Evolutionary conservation across 1,140 invertebrate genomes (phyloP), one percentile per base, ranked within the genome.

Genomic region (Heliconius himera): DNA sequence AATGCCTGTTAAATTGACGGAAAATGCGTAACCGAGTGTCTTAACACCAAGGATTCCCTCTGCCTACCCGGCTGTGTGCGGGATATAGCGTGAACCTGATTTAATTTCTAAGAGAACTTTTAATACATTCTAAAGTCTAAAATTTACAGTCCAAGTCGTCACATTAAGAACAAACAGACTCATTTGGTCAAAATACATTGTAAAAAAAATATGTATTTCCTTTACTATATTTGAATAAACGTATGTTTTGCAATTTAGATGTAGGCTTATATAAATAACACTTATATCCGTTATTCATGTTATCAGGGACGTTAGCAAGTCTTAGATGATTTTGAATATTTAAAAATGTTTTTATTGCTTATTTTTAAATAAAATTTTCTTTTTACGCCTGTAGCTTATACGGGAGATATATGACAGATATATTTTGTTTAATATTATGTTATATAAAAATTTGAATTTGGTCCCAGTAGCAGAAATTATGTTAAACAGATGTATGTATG

Each of bases 291-390:
- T 60, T 60, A 66, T 66, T 66, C 60, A 66, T 66, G n/a, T 60
- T 60, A 26, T 60, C 56, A 60, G 56, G 56, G 60, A 66, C 60
- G 60, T 29, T 66, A 66, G 60, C 60, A 66, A 26, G 60, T 66
- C 60, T 29, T 66, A 29, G 26, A 66, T 66, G 22, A 66, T 29
- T 66, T 66, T 66, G 26, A 66, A 66, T 66, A 66, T 66, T 66
- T 66, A 66, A 66, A 22, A 66, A 11, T 66, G 60, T 9, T 66
- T 29, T 66, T 29, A 66, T 66, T 29, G 26, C 11, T 66, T 66
- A 26, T 66, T 66, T 66, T 4, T 66, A 22, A 60, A 66, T 66
- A 56, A 56, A 56, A 1, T 56, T 56, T 56, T 13, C 22, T 66
- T 66, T 66, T 66, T 16, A 26, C 3, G 1, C 9, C 9, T 29